Evolutionary conservation across 2,113 vertebrate species (phyloP).

Genomic region (Ptychochromis oligacanthus): DNA sequence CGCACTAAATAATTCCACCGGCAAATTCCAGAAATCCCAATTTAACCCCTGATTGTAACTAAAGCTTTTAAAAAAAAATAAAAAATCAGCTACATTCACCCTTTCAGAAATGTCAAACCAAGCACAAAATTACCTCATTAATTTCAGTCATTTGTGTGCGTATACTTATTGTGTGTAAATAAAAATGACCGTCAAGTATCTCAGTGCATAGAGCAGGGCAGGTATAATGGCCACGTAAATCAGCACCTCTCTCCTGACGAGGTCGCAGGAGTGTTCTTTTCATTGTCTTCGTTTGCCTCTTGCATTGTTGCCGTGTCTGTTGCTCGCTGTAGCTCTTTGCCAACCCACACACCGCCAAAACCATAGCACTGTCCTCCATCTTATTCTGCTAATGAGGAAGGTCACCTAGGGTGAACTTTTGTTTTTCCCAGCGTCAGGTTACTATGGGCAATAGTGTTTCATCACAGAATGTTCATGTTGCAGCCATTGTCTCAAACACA

Average conservation of each 20-base stretch:
- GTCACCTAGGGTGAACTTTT: slow-evolving; percentile 59
- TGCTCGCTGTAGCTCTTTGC: slow-evolving; percentile 22
- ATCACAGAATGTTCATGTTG: background rate
- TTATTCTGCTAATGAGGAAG: slow-evolving; percentile 70
- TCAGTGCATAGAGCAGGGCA: background rate
- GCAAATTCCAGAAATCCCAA: background rate
- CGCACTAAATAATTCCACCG: background rate
- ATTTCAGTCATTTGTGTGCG: background rate
- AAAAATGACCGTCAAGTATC: background rate
- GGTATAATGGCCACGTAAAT: slow-evolving; percentile 40
- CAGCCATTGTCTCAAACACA: background rate
- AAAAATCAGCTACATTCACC: background rate
- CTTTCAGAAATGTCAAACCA: slow-evolving; percentile 5
- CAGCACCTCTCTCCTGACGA: slow-evolving; percentile 26
- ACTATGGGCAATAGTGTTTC: slow-evolving; percentile 38
- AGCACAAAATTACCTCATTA: background rate
- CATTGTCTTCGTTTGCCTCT: slow-evolving; percentile 18
- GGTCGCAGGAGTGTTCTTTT: background rate
- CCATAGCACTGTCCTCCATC: slow-evolving; percentile 30
- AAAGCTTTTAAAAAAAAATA: background rate
- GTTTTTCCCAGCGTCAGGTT: slow-evolving; percentile 60
- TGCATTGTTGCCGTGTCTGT: background rate
- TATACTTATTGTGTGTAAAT: slow-evolving; percentile 1
- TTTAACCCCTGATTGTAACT: background rate
- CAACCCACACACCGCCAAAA: slow-evolving; percentile 38